phyloP scores from a whole-genome alignment of 2,113 vertebrate genomes.

The Menidia beryllina region DNA sequence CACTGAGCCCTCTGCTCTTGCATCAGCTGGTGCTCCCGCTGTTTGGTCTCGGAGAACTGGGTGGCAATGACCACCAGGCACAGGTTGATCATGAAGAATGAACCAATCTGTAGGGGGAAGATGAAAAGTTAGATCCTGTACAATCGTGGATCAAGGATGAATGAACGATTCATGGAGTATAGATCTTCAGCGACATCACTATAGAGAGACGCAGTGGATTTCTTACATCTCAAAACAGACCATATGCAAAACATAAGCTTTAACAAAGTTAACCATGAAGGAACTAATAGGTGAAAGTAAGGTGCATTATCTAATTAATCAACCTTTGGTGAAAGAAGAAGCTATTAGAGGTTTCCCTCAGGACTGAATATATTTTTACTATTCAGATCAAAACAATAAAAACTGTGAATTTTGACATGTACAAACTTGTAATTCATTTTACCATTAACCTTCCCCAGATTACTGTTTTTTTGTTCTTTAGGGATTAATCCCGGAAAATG shows the following conservation, averaged over 20 bases:
- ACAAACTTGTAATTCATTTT: neutral
- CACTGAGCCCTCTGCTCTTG: conserved; percentile 95
- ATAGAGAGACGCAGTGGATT: neutral
- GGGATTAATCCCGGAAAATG: neutral
- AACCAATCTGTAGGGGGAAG: conserved; percentile 85
- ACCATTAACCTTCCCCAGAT: neutral
- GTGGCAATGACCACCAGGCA: conserved; percentile 99
- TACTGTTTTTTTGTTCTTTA: neutral
- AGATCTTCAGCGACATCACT: neutral
- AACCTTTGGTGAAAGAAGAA: conserved; percentile 25
- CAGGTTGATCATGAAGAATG: conserved; percentile 94
- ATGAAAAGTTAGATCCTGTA: conserved; percentile 1
- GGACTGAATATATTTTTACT: no score
- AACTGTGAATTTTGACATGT: neutral
- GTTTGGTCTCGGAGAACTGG: conserved; percentile 98
- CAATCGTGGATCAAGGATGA: no score
- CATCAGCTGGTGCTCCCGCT: conserved; percentile 98
- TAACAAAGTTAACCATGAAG: neutral
- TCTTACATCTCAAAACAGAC: neutral
- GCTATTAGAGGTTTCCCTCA: no score
- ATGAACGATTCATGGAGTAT: neutral
- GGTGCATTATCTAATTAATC: conserved; percentile 26
- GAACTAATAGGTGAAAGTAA: neutral
- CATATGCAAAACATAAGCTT: conserved; percentile 3
- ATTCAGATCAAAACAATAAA: no score